Evolutionary conservation across 1,140 invertebrate species (phyloP).

Genomic region (Atta texana): DNA sequence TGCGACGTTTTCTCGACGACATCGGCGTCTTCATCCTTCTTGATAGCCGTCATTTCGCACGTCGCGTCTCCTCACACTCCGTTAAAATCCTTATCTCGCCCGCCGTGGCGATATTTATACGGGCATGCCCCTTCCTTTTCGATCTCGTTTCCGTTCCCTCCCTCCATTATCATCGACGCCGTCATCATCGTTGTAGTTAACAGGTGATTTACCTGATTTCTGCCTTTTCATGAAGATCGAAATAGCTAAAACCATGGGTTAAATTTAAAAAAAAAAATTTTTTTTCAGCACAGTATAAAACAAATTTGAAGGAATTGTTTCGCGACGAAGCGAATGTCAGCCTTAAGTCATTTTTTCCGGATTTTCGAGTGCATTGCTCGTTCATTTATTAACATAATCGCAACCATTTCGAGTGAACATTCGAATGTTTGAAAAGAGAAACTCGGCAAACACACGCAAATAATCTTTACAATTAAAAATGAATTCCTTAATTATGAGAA

Average conservation of each 20-base stretch:
- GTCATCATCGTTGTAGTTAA: not conserved
- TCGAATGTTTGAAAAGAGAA: not conserved
- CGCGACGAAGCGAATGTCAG: not conserved
- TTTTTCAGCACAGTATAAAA: not conserved
- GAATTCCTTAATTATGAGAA: not conserved
- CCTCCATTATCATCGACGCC: not conserved
- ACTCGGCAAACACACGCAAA: not conserved
- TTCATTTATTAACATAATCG: slow-evolving; percentile 12
- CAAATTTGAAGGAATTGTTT: not conserved
- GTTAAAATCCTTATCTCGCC: slow-evolving; percentile 68
- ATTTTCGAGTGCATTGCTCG: slow-evolving; percentile 15
- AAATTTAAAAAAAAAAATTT: not conserved
- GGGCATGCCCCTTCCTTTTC: slow-evolving; percentile 42
- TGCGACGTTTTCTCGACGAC: slow-evolving; percentile 29
- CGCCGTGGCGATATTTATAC: slow-evolving; percentile 64
- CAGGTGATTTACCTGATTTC: slow-evolving; percentile 7
- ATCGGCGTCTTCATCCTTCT: slow-evolving; percentile 40
- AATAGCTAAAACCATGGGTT: not conserved
- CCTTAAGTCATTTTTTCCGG: slow-evolving; percentile 35
- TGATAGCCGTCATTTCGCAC: slow-evolving; percentile 62
- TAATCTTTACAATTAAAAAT: not conserved
- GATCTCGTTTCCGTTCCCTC: slow-evolving; percentile 13
- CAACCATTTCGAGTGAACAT: not conserved
- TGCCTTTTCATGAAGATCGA: not conserved
- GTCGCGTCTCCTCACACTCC: slow-evolving; percentile 38